Conservation (phyloP, 2,888 invertebrate genomes). For the Scaptomyza caliginosa region DNA sequence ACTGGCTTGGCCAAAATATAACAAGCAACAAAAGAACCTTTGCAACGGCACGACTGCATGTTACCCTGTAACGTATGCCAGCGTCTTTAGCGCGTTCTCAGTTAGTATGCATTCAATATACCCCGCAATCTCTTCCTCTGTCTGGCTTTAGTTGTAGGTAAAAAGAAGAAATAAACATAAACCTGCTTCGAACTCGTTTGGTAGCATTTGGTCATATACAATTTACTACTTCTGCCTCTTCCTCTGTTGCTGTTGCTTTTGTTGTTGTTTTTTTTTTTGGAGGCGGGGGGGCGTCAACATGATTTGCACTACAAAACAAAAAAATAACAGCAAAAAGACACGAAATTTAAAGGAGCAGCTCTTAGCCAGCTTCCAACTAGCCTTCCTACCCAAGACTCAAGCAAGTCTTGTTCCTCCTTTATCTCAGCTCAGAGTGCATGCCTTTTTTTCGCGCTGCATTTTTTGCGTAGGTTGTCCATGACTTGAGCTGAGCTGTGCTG, state of each 20-base stretch:
- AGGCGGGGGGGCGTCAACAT: conserved; percentile 69
- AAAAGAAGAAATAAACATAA: conserved; percentile 17
- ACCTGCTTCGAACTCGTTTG: conserved; percentile 74
- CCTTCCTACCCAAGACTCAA: too few relatives aligned
- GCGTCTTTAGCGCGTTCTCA: too few relatives aligned
- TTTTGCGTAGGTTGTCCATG: conserved; percentile 70
- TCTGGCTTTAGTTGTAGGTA: neutral
- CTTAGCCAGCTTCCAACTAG: conserved; percentile 17
- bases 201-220: conserved; percentile 61
- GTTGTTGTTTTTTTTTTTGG: conserved; percentile 5
- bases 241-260: conserved; percentile 3
- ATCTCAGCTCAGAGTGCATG: conserved; percentile 29
- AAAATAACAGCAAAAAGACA: neutral
- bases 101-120: too few relatives aligned
- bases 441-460: conserved; percentile 79
- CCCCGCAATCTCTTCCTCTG: neutral
- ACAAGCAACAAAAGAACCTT: conserved; percentile 17
- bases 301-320: conserved; percentile 75
- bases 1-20: conserved; percentile 58
- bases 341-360: conserved; percentile 67
- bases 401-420: neutral
- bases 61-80: conserved; percentile 16
- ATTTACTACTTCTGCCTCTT: conserved; percentile 14
- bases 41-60: neutral
- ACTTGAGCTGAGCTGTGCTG: too few relatives aligned